These are phyloP conservation scores for Notodonta ziczac DNA, from an alignment of 2,888 invertebrate genomes.

Conservation along the genomic window DNA sequence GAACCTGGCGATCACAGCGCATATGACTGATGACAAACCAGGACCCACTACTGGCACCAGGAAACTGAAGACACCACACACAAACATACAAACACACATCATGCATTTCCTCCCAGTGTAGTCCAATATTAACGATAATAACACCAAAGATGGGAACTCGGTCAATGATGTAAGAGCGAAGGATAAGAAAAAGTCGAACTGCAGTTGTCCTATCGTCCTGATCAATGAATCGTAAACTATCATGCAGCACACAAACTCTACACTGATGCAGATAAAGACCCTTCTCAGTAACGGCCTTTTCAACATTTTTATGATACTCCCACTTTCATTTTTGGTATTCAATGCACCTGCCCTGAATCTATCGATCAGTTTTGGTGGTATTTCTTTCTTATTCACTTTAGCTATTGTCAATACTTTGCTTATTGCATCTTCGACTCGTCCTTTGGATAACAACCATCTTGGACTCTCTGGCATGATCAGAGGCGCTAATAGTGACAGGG, in stretches of 20 bases:
- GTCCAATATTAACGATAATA: slow-evolving; percentile 63
- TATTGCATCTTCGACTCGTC: slow-evolving; percentile 59
- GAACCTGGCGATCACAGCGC: slow-evolving; percentile 66
- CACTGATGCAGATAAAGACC: slow-evolving; percentile 55
- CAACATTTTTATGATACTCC: slow-evolving; percentile 50
- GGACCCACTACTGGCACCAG: slow-evolving; percentile 51
- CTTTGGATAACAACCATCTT: slow-evolving; percentile 65
- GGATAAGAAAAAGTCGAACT: slow-evolving; percentile 67
- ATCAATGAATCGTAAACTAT: slow-evolving; percentile 64
- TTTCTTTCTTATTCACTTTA: slow-evolving; percentile 54
- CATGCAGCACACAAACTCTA: slow-evolving; percentile 57
- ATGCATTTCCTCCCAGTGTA: slow-evolving; percentile 61
- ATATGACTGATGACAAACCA: slow-evolving; percentile 59
- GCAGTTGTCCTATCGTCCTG: slow-evolving; percentile 57
- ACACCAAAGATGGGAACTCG: slow-evolving; percentile 62
- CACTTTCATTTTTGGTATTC: slow-evolving; percentile 28
- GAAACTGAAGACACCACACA: slow-evolving; percentile 54
- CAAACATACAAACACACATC: slow-evolving; percentile 38
- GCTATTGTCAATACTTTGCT: slow-evolving; percentile 54
- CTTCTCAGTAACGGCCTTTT: slow-evolving; percentile 54
- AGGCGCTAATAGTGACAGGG: slow-evolving; percentile 53
- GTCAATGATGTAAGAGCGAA: slow-evolving; percentile 67
- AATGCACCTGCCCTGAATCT: slow-evolving; percentile 48
- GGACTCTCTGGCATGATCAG: slow-evolving; percentile 69
- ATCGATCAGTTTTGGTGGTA: slow-evolving; percentile 52